Evolutionary conservation across 2,888 invertebrate species (phyloP).

Genomic region (Plagodis dolabraria): DNA sequence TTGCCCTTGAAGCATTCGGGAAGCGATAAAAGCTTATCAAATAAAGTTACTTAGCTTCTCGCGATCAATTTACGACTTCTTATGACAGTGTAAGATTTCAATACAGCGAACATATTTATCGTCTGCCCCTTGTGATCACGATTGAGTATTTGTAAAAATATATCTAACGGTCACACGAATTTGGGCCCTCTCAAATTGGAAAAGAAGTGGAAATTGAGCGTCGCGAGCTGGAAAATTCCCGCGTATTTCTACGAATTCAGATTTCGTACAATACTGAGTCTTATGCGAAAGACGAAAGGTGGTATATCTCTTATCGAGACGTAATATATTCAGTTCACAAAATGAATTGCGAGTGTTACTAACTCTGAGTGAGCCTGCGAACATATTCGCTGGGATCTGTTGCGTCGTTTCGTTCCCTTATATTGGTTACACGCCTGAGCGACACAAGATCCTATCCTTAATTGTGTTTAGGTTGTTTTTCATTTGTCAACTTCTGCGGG

Average conservation of each 20-base stretch:
- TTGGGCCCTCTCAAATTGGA: constrained; percentile 47
- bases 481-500: constrained; percentile 50
- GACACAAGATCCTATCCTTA: constrained; percentile 65
- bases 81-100: constrained; percentile 78
- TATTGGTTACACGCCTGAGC: constrained; percentile 69
- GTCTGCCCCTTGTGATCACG: constrained; percentile 71
- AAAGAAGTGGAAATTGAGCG: constrained; percentile 60
- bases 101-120: constrained; percentile 79
- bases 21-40: constrained; percentile 59
- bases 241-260: constrained; percentile 68
- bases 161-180: constrained; percentile 43
- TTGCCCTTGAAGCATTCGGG: constrained; percentile 37
- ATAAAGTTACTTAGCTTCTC: constrained; percentile 62
- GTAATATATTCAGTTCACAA: constrained; percentile 84
- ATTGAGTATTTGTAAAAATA: constrained; percentile 76
- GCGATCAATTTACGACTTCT: constrained; percentile 70
- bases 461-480: constrained; percentile 68
- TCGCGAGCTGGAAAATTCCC: constrained; percentile 51
- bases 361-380: constrained; percentile 83
- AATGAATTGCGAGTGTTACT: constrained; percentile 85
- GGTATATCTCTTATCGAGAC: constrained; percentile 60
- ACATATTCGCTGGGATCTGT: constrained; percentile 83
- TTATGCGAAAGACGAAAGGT: constrained; percentile 61
- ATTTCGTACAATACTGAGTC: constrained; percentile 58
- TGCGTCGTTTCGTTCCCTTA: constrained; percentile 72